phyloP scores from a whole-genome alignment of 2,888 invertebrate species.

The Salpingus planirostris region DNA sequence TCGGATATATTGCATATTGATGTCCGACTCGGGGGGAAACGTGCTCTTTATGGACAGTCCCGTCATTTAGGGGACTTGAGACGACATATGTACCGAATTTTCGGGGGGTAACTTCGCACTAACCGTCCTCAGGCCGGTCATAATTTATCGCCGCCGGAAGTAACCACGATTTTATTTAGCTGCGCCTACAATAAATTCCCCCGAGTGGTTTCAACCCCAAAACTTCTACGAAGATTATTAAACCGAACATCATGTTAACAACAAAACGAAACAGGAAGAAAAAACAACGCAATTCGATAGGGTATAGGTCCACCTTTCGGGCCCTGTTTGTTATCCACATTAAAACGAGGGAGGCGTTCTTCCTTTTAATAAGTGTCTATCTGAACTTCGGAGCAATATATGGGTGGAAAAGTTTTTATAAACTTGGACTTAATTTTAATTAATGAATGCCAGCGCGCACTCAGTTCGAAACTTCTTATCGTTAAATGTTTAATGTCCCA shows the following conservation, averaged over 20 bases:
- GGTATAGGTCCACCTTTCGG: no score
- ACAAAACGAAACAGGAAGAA: no score
- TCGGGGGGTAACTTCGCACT: slow-evolving; percentile 14
- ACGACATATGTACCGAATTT: slow-evolving; percentile 18
- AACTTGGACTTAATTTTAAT: slow-evolving; percentile 6
- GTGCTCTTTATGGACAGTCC: slow-evolving; percentile 22
- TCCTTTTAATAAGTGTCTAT: not conserved
- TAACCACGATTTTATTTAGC: slow-evolving; percentile 9
- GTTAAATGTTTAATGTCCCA: slow-evolving; percentile 8
- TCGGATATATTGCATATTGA: slow-evolving; percentile 21
- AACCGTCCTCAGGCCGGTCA: slow-evolving; percentile 10
- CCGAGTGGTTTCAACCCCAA: no score
- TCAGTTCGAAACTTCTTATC: slow-evolving; percentile 7
- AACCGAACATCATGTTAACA: no score
- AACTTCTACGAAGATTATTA: no score
- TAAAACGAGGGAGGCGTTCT: not conserved
- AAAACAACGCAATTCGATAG: no score
- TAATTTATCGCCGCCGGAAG: slow-evolving; percentile 14
- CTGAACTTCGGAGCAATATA: slow-evolving; percentile 5
- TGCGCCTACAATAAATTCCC: slow-evolving; percentile 12
- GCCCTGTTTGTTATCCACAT: no score
- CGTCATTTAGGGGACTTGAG: slow-evolving; percentile 16
- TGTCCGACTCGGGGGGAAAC: slow-evolving; percentile 22
- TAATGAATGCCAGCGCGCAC: slow-evolving; percentile 6
- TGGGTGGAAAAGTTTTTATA: no score